These are phyloP conservation scores for Chiloscyllium punctatum DNA, from an alignment of 2,797 vertebrate genomes.

Conservation along the genomic window DNA sequence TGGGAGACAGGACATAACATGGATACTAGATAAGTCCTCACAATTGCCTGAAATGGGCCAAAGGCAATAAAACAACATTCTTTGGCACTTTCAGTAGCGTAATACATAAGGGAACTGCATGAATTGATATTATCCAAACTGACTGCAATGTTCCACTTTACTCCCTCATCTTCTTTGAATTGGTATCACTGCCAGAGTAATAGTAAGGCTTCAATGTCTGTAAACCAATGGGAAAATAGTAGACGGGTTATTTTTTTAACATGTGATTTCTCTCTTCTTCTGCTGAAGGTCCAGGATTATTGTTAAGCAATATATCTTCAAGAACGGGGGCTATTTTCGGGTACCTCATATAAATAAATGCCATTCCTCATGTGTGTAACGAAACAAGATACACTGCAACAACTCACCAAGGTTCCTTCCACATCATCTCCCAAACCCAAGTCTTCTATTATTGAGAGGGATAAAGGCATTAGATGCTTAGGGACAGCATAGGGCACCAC, in stretches of 20 bases:
- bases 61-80: neutral
- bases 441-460: too few relatives aligned
- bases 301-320: neutral
- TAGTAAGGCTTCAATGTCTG: neutral
- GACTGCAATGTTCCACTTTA: neutral
- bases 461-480: too few relatives aligned
- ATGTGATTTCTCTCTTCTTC: neutral
- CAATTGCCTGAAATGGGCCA: neutral
- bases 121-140: neutral
- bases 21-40: neutral
- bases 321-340: neutral
- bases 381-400: too few relatives aligned
- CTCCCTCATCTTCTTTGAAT: neutral
- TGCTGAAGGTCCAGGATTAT: neutral
- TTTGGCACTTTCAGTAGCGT: neutral
- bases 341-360: neutral
- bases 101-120: neutral
- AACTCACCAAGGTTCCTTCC: too few relatives aligned
- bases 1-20: slow-evolving; percentile 10
- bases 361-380: neutral
- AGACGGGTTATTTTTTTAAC: neutral
- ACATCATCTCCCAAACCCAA: too few relatives aligned
- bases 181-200: neutral
- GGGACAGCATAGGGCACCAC: too few relatives aligned
- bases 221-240: neutral